Evolutionary conservation across 2,797 vertebrate species (phyloP), one percentile per base, ranked within the genome.

Genomic region (Pangasius macronema): DNA sequence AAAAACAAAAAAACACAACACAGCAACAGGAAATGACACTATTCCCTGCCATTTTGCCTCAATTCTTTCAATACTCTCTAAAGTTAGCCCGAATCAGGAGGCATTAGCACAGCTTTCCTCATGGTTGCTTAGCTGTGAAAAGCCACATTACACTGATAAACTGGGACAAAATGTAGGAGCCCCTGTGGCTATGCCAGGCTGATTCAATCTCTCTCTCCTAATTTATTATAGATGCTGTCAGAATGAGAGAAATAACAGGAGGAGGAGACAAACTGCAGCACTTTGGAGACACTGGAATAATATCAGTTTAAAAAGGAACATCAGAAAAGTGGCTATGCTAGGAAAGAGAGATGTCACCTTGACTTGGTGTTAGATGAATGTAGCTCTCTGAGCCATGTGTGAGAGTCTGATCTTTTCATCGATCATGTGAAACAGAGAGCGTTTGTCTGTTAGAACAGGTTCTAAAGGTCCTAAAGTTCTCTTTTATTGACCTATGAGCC

Each of bases 151-250:
- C 27, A 80, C 27, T 59, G 72, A 42, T 75, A 76, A 76, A 68
- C 46, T 51, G 72, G n/a, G 57, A 36, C 84, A 85, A 85, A 88
- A 84, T 36, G 61, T 86, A 82, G 77, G 30, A 81, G 82, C 85
- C 42, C 70, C 84, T 85, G 72, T 85, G 87, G 80, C 70, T 90
- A 75, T 82, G 72, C 33, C 91, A 86, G 86, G 53, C 86, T 61
- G 39, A 63, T 73, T 87, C 87, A 87, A 55, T 77, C 42, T 88
- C 42, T 10, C 20, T 59, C 79, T 59, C 49, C 3, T 68, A 68
- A 83, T 68, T 91, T 85, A 82, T 89, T 89, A 87, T 83, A 83
- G 42, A 24, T 84, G 87, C 92, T 94, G 93, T 94, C 94, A 92
- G 84, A 65, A 85, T 70, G 85, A 84, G 53, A 84, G 14, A 59